Evolutionary conservation across 1,140 invertebrate genomes (phyloP).

Genomic region (Eciton burchellii): DNA sequence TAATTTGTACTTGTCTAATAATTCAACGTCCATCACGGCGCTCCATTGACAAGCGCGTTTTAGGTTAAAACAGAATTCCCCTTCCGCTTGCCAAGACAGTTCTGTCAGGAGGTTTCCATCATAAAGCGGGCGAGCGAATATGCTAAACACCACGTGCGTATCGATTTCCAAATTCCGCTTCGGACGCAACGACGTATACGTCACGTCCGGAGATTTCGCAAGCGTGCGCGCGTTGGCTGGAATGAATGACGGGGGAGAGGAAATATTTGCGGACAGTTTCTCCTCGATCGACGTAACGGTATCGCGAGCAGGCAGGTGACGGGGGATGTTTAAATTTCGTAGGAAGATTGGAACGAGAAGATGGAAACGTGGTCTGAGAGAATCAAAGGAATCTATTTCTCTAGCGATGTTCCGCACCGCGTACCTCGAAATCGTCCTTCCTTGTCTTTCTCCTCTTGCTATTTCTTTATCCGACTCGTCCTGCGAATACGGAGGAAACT

Average conservation of each 20-base stretch:
- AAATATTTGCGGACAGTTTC: conserved; percentile 29
- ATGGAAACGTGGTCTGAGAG: conserved; percentile 22
- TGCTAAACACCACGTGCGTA: conserved; percentile 60
- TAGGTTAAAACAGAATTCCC: no score
- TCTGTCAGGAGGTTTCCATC: neutral
- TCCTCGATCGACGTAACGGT: conserved; percentile 3
- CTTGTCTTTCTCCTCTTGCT: conserved; percentile 52
- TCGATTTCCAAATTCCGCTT: conserved; percentile 79
- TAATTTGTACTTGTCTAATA: no score
- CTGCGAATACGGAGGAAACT: conserved; percentile 36
- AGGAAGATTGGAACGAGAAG: neutral
- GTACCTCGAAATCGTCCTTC: conserved; percentile 65
- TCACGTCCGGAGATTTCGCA: neutral
- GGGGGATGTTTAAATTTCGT: conserved; percentile 10
- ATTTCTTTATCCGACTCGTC: conserved; percentile 63
- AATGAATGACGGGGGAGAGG: conserved; percentile 9
- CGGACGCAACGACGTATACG: conserved; percentile 52
- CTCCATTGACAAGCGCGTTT: no score
- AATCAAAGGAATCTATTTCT: conserved; percentile 63
- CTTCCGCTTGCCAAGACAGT: neutral
- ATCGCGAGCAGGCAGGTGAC: conserved; percentile 18
- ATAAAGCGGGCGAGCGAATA: neutral
- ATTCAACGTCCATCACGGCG: no score
- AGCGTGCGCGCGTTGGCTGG: neutral
- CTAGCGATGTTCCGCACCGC: conserved; percentile 48